These are phyloP conservation scores for Nebria salina DNA, from an alignment of 2,888 invertebrate genomes.

Conservation along the genomic window DNA sequence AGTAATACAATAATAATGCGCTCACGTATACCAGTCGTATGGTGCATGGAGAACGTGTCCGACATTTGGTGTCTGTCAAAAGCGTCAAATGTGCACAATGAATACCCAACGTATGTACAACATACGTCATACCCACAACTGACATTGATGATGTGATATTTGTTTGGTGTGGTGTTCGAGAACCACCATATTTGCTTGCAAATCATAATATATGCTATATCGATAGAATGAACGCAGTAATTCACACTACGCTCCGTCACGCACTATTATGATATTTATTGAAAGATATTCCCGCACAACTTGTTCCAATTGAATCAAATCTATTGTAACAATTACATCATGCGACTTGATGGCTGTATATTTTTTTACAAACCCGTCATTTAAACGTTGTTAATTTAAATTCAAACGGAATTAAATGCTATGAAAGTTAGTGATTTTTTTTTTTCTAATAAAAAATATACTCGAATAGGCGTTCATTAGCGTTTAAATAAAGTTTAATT, in stretches of 20 bases:
- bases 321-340: too few relatives aligned
- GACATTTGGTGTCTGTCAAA: conserved; percentile 11
- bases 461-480: background rate
- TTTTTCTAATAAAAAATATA: background rate
- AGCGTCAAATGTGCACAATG: conserved; percentile 15
- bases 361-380: too few relatives aligned
- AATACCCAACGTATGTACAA: background rate
- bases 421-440: background rate
- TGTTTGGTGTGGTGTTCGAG: conserved; percentile 15
- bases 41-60: background rate
- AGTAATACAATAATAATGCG: background rate
- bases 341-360: too few relatives aligned
- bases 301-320: too few relatives aligned
- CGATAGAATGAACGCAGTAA: background rate
- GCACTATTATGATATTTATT: background rate
- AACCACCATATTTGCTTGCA: conserved; percentile 4
- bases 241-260: background rate
- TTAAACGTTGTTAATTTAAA: background rate
- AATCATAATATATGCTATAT: conserved; percentile 12
- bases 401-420: background rate
- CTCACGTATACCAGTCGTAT: background rate
- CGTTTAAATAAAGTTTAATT: conserved; percentile 1
- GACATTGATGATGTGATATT: conserved; percentile 20
- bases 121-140: conserved; percentile 11
- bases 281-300: too few relatives aligned